A percentile compares a stretch with the other conserved stretches of the same genome.
Conservation (phyloP, 2,888 invertebrate genomes). For the Eristalinus sepulchralis region DNA sequence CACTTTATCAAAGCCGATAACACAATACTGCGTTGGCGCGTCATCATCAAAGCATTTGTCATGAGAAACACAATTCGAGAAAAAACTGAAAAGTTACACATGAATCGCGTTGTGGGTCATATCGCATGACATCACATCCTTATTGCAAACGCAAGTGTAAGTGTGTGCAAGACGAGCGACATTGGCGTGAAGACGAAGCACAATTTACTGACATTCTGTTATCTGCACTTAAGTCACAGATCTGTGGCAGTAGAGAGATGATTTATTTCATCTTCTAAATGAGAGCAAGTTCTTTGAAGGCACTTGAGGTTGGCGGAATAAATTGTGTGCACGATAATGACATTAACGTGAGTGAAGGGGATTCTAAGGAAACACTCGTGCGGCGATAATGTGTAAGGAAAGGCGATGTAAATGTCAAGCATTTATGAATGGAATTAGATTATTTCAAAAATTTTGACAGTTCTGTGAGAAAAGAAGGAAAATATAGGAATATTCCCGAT, state of each 20-base stretch:
- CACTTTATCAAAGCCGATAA: constrained; percentile 63
- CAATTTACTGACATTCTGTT: neutral
- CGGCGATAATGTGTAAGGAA: neutral
- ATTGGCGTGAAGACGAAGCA: neutral
- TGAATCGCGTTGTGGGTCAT: constrained; percentile 64
- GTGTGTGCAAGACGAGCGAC: neutral
- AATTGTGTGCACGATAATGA: neutral
- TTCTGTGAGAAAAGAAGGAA: no score
- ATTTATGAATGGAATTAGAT: no score
- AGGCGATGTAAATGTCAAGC: neutral
- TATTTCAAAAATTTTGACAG: no score
- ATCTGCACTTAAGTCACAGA: neutral
- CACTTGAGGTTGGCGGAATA: neutral
- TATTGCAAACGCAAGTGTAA: constrained; percentile 46
- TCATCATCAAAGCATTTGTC: constrained; percentile 20
- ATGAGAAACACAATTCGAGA: constrained; percentile 1
- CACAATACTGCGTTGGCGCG: constrained; percentile 18
- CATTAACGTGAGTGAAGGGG: neutral
- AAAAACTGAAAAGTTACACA: constrained; percentile 39
- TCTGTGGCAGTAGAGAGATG: neutral
- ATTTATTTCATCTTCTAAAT: neutral
- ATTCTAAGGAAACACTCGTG: neutral
- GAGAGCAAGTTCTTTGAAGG: neutral
- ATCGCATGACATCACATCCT: constrained; percentile 64
- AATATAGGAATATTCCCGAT: no score